Evolutionary conservation across 2,888 invertebrate genomes (phyloP).

Genomic region (Adineta ricciae): DNA sequence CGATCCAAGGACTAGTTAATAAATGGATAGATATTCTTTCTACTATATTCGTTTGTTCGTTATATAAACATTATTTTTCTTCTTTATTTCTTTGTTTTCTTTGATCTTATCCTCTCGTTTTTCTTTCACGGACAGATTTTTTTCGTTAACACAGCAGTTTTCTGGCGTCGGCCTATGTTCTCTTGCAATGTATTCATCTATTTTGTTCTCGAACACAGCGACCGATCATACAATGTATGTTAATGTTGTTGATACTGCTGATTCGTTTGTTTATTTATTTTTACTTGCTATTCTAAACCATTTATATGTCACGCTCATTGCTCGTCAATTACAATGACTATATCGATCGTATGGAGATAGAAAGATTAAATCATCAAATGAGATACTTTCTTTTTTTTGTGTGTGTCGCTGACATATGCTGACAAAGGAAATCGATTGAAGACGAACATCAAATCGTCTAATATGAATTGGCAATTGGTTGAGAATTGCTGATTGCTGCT

Average conservation of each 20-base stretch:
- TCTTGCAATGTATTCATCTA: not conserved
- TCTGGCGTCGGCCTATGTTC: not conserved
- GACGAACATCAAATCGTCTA: not conserved
- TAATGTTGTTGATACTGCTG: not conserved
- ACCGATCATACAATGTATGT: not conserved
- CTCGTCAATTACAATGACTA: not conserved
- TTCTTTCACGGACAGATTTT: not conserved
- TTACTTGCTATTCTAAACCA: not conserved
- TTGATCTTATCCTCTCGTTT: not conserved
- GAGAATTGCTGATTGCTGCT: not conserved
- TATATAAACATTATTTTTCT: constrained; percentile 5
- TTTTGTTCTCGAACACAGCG: not conserved
- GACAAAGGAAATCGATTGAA: not conserved
- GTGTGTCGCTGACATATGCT: not conserved
- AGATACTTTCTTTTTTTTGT: not conserved
- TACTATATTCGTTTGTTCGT: not conserved
- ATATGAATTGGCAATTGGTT: not conserved
- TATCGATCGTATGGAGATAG: not conserved
- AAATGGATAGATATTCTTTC: not conserved
- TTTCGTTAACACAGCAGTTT: not conserved
- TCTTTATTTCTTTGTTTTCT: not conserved
- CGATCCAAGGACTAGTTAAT: not conserved
- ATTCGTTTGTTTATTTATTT: not conserved
- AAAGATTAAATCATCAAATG: not conserved
- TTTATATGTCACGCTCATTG: not conserved